These are phyloP conservation scores for Synaphobranchus kaupii DNA, from an alignment of 2,797 vertebrate genomes.

Conservation along the genomic window DNA sequence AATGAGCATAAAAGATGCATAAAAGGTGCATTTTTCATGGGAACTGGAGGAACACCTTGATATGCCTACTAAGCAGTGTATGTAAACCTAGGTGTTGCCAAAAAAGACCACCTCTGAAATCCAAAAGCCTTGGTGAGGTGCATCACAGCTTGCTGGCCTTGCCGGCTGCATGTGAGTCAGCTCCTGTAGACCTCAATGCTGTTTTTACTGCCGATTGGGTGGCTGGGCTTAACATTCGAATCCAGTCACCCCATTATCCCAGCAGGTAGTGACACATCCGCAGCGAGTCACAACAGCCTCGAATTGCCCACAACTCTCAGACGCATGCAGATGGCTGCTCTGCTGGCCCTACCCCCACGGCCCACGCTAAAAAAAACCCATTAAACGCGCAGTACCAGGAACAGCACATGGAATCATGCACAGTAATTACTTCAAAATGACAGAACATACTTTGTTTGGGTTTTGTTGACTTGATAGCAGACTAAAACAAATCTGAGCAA, in stretches of 20 bases:
- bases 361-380: not conserved
- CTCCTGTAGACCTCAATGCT: not conserved
- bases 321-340: not conserved
- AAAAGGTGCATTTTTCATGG: conserved; percentile 14
- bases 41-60: conserved; percentile 18
- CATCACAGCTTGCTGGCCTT: not conserved
- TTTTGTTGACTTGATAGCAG: not conserved
- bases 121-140: not conserved
- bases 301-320: not conserved
- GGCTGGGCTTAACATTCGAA: not conserved
- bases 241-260: not conserved
- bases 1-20: not conserved
- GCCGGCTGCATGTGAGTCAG: not conserved
- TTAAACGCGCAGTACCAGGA: not conserved
- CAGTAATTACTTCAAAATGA: conserved; percentile 3
- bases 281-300: not conserved
- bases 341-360: not conserved
- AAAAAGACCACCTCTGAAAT: too few species aligned
- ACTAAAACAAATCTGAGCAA: conserved; percentile 9
- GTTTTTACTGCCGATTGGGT: not conserved
- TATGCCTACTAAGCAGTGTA: not conserved
- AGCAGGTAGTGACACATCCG: not conserved
- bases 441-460: conserved; percentile 1
- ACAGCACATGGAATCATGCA: not conserved
- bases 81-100: conserved; percentile 6